Evolutionary conservation across 2,888 invertebrate species (phyloP).

Genomic region (Acronicta psi): DNA sequence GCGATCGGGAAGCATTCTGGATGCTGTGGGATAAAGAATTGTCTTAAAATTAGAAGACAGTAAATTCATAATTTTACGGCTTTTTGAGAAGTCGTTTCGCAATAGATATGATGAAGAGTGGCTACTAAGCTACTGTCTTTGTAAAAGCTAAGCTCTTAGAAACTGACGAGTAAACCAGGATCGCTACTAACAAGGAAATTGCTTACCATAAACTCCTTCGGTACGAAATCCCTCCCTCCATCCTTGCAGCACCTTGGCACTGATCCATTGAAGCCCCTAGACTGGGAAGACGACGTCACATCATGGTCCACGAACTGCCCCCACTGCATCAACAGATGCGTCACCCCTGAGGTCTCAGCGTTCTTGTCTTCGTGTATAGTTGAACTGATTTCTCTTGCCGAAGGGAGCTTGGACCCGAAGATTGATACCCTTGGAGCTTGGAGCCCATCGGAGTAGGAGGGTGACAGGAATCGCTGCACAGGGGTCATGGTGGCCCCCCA

Average conservation of each 20-base stretch:
- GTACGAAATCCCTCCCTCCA: slow-evolving; percentile 89
- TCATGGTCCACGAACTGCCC: slow-evolving; percentile 97
- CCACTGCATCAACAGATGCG: slow-evolving; percentile 96
- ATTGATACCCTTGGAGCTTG: slow-evolving; percentile 89
- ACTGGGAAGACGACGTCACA: slow-evolving; percentile 93
- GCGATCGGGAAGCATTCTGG: slow-evolving; percentile 95
- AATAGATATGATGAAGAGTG: too few relatives aligned
- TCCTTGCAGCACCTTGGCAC: slow-evolving; percentile 93
- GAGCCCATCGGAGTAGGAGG: slow-evolving; percentile 94
- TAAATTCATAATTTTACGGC: too few relatives aligned
- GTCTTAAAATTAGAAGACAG: not conserved
- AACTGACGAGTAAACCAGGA: too few relatives aligned
- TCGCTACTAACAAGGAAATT: not conserved
- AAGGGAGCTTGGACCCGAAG: slow-evolving; percentile 91
- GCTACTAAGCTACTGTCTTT: too few relatives aligned
- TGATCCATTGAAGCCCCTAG: slow-evolving; percentile 93
- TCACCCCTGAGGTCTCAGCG: slow-evolving; percentile 91
- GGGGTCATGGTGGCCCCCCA: slow-evolving; percentile 95
- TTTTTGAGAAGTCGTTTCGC: too few relatives aligned
- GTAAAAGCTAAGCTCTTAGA: too few relatives aligned
- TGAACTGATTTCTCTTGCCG: slow-evolving; percentile 93
- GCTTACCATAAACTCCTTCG: slow-evolving; percentile 90
- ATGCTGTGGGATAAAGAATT: slow-evolving; percentile 86
- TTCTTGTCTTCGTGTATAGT: slow-evolving; percentile 90
- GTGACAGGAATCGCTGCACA: slow-evolving; percentile 94